Conservation (phyloP, 2,113 vertebrate genomes). For the Halichoeres trimaculatus region DNA sequence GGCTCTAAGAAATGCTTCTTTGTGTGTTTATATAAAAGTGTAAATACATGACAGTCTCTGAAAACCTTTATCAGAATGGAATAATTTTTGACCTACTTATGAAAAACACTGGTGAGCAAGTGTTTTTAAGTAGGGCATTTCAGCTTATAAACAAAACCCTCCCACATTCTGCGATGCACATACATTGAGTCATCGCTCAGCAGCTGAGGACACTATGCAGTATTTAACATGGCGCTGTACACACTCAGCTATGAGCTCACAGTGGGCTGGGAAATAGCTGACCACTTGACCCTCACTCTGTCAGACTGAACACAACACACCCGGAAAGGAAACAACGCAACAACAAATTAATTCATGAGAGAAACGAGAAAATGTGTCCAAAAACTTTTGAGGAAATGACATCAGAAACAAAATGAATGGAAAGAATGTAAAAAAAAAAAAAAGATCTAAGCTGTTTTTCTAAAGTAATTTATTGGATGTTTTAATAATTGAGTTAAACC, state of each 20-base stretch:
- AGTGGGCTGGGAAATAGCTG: constrained; percentile 74
- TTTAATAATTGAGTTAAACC: too few species aligned
- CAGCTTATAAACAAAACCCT: not conserved
- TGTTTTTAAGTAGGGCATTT: not conserved
- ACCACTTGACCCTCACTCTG: constrained; percentile 54
- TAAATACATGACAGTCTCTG: too few species aligned
- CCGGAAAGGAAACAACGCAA: not conserved
- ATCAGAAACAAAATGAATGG: too few species aligned
- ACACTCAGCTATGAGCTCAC: constrained; percentile 64
- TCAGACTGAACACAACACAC: constrained; percentile 36
- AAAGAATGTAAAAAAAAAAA: too few species aligned
- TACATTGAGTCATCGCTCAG: constrained; percentile 40
- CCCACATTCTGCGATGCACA: constrained; percentile 15
- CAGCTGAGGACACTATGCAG: constrained; percentile 66
- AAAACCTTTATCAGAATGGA: not conserved
- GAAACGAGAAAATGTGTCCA: not conserved
- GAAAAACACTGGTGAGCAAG: too few species aligned
- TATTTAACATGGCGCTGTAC: constrained; percentile 77
- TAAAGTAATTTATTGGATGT: too few species aligned
- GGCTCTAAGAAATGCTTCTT: too few species aligned
- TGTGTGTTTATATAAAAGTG: too few species aligned
- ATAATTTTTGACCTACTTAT: not conserved
- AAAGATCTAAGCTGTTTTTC: too few species aligned
- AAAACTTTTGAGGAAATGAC: not conserved
- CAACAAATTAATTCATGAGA: constrained; percentile 33